Conservation (phyloP, 1,140 invertebrate species). For the Stegodyphus mimosarum region DNA sequence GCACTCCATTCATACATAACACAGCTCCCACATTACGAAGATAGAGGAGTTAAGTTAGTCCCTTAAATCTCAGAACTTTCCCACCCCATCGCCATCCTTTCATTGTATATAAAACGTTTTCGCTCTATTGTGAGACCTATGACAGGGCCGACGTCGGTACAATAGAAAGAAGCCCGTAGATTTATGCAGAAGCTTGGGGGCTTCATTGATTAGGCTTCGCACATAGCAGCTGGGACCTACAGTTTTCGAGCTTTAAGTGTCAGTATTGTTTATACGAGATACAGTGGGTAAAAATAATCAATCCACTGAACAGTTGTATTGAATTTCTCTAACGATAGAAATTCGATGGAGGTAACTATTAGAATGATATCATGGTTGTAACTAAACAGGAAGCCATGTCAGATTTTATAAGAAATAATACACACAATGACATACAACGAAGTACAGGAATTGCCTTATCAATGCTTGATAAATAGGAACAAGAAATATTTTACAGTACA, state of each 20-base stretch:
- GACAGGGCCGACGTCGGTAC: background rate
- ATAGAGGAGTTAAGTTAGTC: conserved; percentile 11
- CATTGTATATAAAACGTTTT: conserved; percentile 14
- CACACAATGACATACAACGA: background rate
- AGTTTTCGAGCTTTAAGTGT: no score
- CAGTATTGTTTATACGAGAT: no score
- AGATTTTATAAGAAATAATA: background rate
- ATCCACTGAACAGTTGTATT: no score
- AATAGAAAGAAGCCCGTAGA: conserved; percentile 30
- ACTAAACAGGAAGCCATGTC: background rate
- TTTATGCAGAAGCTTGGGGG: conserved; percentile 32
- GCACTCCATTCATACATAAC: conserved; percentile 9
- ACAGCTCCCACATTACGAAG: conserved; percentile 40
- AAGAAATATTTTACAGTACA: no score
- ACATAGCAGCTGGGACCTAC: conserved; percentile 15
- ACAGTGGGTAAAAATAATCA: no score
- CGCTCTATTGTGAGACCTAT: background rate
- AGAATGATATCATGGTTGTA: background rate
- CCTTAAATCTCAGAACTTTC: conserved; percentile 22
- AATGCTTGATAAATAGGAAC: no score
- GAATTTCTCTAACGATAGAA: no score
- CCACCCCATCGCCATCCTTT: conserved; percentile 1
- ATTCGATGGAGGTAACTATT: no score
- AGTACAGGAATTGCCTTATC: no score
- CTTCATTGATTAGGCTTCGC: conserved; percentile 30